Evolutionary conservation across 37 sponge, comb jelly and placozoan genomes (phyloP), one percentile per base, ranked within the genome.

Genomic region (Petrosia ficiformis): DNA sequence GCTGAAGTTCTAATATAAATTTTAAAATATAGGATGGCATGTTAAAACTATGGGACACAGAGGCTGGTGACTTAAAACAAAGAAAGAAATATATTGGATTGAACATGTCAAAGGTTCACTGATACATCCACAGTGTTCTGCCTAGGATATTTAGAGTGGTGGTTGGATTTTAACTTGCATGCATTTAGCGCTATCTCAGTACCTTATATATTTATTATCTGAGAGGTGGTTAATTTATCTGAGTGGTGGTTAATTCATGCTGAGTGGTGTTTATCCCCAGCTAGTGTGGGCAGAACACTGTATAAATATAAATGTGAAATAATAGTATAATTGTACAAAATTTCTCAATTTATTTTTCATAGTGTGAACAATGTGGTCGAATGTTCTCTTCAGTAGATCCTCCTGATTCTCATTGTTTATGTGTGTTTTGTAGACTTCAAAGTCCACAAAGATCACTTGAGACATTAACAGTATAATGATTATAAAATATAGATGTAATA

Each of bases 301-400:
- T 21, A 34, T 44, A 56, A 35, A 2, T 65, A 36, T 21, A 28
- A 4, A 64, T 38, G 30, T 48, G n/a, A n/a, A 48, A 48, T 48
- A 19, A 48, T 48, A 19, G 14, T 48, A 19, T 48, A 48, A 8
- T 19, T 48, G 54, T 48, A 48, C 14, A 14, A 48, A 48, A 48
- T 34, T n/a, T n/a, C n/a, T n/a, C n/a, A n/a, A n/a, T n/a, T n/a
- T n/a, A n/a, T n/a, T n/a, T n/a, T n/a, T n/a, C n/a, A n/a, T 57
- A 85, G 90, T 90, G 90, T 70, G 29, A 30, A 8, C 59, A 79
- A 40, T 90, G 90, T 68, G 86, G 86, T 2, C 59, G 68, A 29
- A 39, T 40, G 77, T 85, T 85, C 38, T 59, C 82, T 3, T 25
- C 31, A 1, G 0, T 42, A 57, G 72, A 56, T 26, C 63, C 72